phyloP scores from a whole-genome alignment of 2,113 vertebrate genomes.

The Xiphophorus maculatus region DNA sequence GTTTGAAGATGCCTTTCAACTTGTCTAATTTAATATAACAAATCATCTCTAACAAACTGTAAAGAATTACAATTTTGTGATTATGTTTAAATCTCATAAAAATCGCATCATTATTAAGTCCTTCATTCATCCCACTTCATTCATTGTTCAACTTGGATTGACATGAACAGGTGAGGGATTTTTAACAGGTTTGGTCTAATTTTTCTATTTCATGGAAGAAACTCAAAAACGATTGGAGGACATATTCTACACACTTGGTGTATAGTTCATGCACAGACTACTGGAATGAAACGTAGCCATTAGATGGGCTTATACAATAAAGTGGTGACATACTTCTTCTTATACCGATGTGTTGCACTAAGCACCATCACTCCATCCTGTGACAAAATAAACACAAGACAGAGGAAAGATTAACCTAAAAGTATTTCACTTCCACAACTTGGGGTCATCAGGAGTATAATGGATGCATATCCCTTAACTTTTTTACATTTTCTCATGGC shows the following conservation, averaged over 20 bases:
- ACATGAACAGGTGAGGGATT: neutral
- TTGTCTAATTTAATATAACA: neutral
- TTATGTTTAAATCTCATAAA: neutral
- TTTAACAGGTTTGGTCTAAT: neutral
- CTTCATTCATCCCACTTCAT: neutral
- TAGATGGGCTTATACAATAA: conserved; percentile 85
- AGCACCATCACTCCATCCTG: conserved; percentile 98
- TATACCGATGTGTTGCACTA: conserved; percentile 96
- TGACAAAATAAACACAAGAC: neutral
- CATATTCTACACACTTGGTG: conserved; percentile 52
- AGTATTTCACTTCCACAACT: neutral
- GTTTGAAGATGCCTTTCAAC: too few species aligned
- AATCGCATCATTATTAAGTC: neutral
- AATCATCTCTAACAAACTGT: neutral
- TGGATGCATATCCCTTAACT: neutral
- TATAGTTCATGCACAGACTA: conserved; percentile 11
- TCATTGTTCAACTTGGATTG: neutral
- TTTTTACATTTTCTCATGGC: neutral
- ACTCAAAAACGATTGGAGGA: neutral
- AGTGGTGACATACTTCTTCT: conserved; percentile 98
- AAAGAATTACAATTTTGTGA: conserved; percentile 1
- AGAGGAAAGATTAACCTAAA: neutral
- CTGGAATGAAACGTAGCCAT: conserved; percentile 20
- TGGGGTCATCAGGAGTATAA: neutral
- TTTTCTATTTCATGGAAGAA: neutral